Evolutionary conservation across 2,888 invertebrate species (phyloP).

Genomic region (Cheilosia vernalis): DNA sequence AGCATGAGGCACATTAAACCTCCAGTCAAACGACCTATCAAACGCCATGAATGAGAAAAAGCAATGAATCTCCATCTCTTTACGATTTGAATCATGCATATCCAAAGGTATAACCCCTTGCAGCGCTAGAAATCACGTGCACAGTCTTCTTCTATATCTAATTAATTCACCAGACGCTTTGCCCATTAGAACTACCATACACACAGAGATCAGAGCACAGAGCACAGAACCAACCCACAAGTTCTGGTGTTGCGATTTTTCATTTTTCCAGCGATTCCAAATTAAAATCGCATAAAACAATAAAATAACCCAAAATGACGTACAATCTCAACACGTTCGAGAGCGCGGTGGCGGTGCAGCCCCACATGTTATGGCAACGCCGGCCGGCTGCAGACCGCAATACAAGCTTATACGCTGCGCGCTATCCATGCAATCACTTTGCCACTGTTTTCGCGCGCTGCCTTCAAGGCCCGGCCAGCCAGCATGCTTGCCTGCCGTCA

Average conservation of each 20-base stretch:
- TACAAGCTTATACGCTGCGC: neutral
- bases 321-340: constrained; percentile 70
- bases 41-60: constrained; percentile 1
- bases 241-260: constrained; percentile 33
- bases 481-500: constrained; percentile 72
- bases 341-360: constrained; percentile 5
- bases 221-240: constrained; percentile 48
- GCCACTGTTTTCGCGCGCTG: constrained; percentile 58
- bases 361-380: constrained; percentile 48
- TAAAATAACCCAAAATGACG: constrained; percentile 73
- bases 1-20: neutral
- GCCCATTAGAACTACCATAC: constrained; percentile 1
- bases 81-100: constrained; percentile 26
- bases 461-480: constrained; percentile 23
- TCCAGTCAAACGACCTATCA: neutral
- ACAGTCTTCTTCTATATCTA: constrained; percentile 5
- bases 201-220: neutral
- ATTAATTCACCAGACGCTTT: constrained; percentile 46
- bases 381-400: too few species aligned
- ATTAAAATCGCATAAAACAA: constrained; percentile 75
- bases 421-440: constrained; percentile 63
- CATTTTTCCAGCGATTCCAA: constrained; percentile 65
- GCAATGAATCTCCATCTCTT: constrained; percentile 11
- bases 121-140: neutral
- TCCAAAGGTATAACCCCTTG: neutral